Evolutionary conservation across 2,113 vertebrate species (phyloP).

Genomic region (Salvator merianae): DNA sequence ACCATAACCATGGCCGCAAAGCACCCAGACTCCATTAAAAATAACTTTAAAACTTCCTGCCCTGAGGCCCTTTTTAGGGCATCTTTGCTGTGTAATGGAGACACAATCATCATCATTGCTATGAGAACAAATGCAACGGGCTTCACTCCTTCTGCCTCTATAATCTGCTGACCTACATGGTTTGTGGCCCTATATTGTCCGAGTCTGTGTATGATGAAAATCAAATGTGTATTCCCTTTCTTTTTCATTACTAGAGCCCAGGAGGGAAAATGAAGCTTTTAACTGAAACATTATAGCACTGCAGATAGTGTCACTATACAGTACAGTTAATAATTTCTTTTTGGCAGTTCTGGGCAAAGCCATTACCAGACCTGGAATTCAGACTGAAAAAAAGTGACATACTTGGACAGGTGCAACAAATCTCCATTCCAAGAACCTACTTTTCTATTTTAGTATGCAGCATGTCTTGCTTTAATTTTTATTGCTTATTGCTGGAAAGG

Average conservation of each 20-base stretch:
- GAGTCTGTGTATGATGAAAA: background rate
- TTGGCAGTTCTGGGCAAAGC: background rate
- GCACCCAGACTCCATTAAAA: too few relatives aligned
- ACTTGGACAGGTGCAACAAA: background rate
- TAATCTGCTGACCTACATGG: too few relatives aligned
- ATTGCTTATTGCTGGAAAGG: background rate
- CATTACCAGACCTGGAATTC: background rate
- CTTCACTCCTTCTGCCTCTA: too few relatives aligned
- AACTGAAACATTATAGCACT: slow-evolving; percentile 13
- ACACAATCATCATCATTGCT: too few relatives aligned
- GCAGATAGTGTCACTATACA: background rate
- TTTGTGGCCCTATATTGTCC: background rate
- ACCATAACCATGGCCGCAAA: too few relatives aligned
- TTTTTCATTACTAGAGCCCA: background rate
- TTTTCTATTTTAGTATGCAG: background rate
- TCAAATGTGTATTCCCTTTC: background rate
- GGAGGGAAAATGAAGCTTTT: background rate
- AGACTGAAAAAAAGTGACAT: background rate
- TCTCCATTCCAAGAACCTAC: background rate
- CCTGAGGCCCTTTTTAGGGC: too few relatives aligned
- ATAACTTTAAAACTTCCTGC: background rate
- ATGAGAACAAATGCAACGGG: too few relatives aligned
- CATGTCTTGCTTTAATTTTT: background rate
- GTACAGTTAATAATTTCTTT: slow-evolving; percentile 4
- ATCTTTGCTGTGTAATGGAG: too few relatives aligned